These are phyloP conservation scores for Mugil cephalus DNA, from an alignment of 2,113 vertebrate species.

Conservation along the genomic window DNA sequence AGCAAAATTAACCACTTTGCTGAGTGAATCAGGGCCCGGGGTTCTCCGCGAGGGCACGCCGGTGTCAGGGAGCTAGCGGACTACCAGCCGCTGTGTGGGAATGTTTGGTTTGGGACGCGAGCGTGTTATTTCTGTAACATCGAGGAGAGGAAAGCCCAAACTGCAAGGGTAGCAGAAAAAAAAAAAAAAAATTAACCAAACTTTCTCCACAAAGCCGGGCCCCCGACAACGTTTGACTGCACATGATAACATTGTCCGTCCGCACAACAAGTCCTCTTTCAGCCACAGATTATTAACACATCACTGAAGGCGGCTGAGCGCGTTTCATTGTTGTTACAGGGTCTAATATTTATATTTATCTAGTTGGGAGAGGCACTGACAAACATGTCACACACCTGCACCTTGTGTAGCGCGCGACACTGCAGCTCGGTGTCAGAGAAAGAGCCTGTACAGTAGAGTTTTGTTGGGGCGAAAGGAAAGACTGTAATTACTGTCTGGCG, in stretches of 20 bases:
- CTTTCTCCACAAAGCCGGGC: conserved; percentile 68
- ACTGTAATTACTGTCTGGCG: conserved; percentile 87
- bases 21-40: conserved; percentile 80
- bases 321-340: conserved; percentile 59
- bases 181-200: conserved; percentile 69
- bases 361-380: conserved; percentile 74
- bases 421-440: conserved; percentile 75
- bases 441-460: conserved; percentile 73
- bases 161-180: conserved; percentile 79
- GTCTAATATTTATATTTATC: conserved; percentile 78
- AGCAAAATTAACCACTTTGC: conserved; percentile 33
- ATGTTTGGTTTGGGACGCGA: conserved; percentile 97
- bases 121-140: conserved; percentile 94
- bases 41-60: conserved; percentile 87
- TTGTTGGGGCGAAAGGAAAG: conserved; percentile 79
- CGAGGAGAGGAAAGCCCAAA: conserved; percentile 69
- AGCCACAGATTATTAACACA: conserved; percentile 76
- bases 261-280: conserved; percentile 71
- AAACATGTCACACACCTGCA: conserved; percentile 82
- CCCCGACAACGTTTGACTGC: conserved; percentile 63
- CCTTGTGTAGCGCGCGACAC: conserved; percentile 66
- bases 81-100: conserved; percentile 92
- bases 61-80: conserved; percentile 85
- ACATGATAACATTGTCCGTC: conserved; percentile 70
- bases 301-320: conserved; percentile 50